These are phyloP conservation scores for Craterocephalus amniculus DNA, from an alignment of 2,797 vertebrate species.

Conservation along the genomic window DNA sequence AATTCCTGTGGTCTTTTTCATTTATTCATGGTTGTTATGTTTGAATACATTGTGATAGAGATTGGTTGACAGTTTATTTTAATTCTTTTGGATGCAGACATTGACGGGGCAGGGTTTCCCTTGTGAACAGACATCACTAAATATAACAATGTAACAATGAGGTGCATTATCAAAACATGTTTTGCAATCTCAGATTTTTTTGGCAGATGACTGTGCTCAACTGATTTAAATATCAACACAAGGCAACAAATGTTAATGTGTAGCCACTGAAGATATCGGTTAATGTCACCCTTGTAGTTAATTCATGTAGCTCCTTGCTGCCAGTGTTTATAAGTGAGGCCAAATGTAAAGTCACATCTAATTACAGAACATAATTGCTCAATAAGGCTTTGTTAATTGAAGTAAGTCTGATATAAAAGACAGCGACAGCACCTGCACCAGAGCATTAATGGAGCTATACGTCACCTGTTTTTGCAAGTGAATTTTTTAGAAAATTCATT, in stretches of 20 bases:
- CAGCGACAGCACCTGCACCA: slow-evolving; percentile 53
- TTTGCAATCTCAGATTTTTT: slow-evolving; percentile 51
- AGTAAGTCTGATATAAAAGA: slow-evolving; percentile 54
- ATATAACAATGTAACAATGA: slow-evolving; percentile 36
- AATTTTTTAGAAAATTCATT: slow-evolving; percentile 18
- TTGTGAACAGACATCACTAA: slow-evolving; percentile 37
- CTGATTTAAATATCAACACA: slow-evolving; percentile 60
- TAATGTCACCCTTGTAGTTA: slow-evolving; percentile 52
- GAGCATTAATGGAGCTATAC: slow-evolving; percentile 23
- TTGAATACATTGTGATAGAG: background rate
- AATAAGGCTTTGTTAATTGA: slow-evolving; percentile 64
- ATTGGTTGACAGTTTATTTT: slow-evolving; percentile 8
- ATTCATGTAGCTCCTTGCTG: slow-evolving; percentile 51
- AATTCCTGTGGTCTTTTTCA: slow-evolving; percentile 14
- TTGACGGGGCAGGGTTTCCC: slow-evolving; percentile 33
- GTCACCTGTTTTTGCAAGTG: slow-evolving; percentile 5
- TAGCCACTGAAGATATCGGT: slow-evolving; percentile 50
- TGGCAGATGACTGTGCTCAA: slow-evolving; percentile 54
- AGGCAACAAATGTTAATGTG: slow-evolving; percentile 58
- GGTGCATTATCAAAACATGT: slow-evolving; percentile 58
- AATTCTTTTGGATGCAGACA: slow-evolving; percentile 15
- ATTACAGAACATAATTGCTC: slow-evolving; percentile 63
- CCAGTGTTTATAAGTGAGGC: slow-evolving; percentile 57
- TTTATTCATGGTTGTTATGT: slow-evolving; percentile 3
- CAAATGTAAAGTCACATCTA: slow-evolving; percentile 71